Evolutionary conservation across 2,797 vertebrate genomes (phyloP), one percentile per base, ranked within the genome.

Genomic region (Clamator glandarius): DNA sequence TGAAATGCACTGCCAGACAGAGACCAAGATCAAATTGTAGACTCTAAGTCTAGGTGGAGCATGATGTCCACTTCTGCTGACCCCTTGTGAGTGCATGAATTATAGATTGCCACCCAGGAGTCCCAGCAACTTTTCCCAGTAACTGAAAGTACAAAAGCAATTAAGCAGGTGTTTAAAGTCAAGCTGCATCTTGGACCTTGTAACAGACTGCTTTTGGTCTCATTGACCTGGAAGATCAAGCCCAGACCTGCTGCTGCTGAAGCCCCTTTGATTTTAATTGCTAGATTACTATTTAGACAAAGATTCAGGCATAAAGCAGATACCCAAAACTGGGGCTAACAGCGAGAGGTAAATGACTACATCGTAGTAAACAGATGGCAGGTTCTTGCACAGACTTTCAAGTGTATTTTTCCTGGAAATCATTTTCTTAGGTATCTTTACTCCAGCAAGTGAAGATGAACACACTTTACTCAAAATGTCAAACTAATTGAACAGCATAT

Each of bases 141-240:
- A 74, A 31, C 39, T 58, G 35, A 24, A 83, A 80, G 78, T 33
- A 77, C 31, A 69, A 77, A 87, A 81, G 58, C 28, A 54, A 21
- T 91, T 69, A 16, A 59, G 73, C 82, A 93, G 87, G 92, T 93
- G 67, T 89, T 93, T 84, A 69, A 81, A 90, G 87, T 91, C 85
- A 94, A 70, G 76, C 59, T 69, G 62, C 63, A 52, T 52, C 59
- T 80, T 19, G 3, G 72, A 62, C 11, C 44, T 55, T 13, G 31
- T 63, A 63, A 64, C 52, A 87, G 20, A 10, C 41, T 63, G 48
- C 8, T 26, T 72, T 83, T 39, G 68, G 75, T 84, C 54, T 85
- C 77, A 29, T 1, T 73, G 48, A 92, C 36, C 69, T 85, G 29
- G 36, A 52, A 29, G 25, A 79, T 76, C 12, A 33, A 41, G 36